A percentile compares a stretch with the other conserved stretches of the same genome.
phyloP scores from a whole-genome alignment of 2,113 vertebrate species.

The Murina feae region DNA sequence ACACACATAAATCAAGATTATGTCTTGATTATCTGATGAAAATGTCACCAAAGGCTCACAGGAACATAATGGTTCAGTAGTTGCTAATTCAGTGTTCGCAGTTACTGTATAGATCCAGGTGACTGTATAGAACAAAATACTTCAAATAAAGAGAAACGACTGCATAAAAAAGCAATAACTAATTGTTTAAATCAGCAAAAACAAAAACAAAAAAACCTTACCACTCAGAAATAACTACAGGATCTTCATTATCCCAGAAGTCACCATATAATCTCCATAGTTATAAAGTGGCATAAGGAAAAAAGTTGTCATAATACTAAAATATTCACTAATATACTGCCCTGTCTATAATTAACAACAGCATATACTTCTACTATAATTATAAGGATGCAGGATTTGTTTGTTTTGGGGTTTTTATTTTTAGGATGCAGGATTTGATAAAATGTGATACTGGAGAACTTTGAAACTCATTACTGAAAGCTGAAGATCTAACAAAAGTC shows the following conservation, averaged over 20 bases:
- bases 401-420: no score
- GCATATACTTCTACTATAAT: background rate
- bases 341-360: constrained; percentile 13
- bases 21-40: background rate
- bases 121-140: background rate
- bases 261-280: background rate
- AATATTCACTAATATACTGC: background rate
- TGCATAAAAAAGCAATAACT: background rate
- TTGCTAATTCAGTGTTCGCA: background rate
- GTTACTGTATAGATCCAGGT: background rate
- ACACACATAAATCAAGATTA: background rate
- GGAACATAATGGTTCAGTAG: background rate
- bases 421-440: background rate
- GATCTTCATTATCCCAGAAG: background rate
- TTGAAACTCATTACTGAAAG: background rate
- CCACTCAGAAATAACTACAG: background rate
- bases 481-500: background rate
- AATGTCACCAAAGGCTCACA: background rate
- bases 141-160: background rate
- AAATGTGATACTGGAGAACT: constrained; percentile 23
- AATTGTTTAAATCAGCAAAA: constrained; percentile 20
- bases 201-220: background rate
- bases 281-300: background rate
- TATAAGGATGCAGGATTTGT: background rate
- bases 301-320: constrained; percentile 16